Conservation (phyloP, 2,113 vertebrate genomes). For the Myiozetetes cayanensis region DNA sequence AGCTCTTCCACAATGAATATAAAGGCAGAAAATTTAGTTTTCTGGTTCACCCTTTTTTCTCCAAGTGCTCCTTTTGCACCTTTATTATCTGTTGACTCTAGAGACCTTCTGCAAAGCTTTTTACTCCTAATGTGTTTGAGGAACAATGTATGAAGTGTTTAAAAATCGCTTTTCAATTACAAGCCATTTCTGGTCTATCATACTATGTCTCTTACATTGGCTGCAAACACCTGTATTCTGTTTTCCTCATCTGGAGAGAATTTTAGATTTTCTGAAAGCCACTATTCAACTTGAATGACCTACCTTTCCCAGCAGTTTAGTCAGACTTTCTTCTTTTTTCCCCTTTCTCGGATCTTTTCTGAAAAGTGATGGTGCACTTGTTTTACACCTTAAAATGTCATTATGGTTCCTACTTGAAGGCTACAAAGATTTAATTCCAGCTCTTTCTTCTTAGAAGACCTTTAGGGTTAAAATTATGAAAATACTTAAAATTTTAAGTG, state of each 20-base stretch:
- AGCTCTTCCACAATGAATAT: background rate
- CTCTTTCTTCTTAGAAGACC: background rate
- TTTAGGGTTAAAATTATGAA: background rate
- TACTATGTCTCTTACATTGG: background rate
- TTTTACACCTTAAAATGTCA: background rate
- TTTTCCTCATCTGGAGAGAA: background rate
- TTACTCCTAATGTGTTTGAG: background rate
- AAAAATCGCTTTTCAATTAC: background rate
- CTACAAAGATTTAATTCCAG: background rate
- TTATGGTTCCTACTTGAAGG: accelerated
- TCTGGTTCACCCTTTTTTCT: background rate
- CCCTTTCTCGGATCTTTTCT: background rate
- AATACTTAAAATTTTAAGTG: background rate
- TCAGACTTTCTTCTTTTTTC: background rate
- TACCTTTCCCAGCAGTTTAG: background rate
- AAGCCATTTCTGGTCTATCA: background rate
- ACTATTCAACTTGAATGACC: background rate
- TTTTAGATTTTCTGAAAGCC: background rate
- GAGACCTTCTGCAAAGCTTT: background rate
- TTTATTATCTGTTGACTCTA: background rate
- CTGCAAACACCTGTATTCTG: background rate
- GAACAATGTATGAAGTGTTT: background rate
- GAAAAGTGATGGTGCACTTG: background rate
- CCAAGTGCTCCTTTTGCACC: background rate
- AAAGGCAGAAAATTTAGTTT: background rate